A percentile compares a stretch with the other conserved stretches of the same genome.
Evolutionary conservation across 2,888 invertebrate species (phyloP).

Genomic region (Elysia crispata): DNA sequence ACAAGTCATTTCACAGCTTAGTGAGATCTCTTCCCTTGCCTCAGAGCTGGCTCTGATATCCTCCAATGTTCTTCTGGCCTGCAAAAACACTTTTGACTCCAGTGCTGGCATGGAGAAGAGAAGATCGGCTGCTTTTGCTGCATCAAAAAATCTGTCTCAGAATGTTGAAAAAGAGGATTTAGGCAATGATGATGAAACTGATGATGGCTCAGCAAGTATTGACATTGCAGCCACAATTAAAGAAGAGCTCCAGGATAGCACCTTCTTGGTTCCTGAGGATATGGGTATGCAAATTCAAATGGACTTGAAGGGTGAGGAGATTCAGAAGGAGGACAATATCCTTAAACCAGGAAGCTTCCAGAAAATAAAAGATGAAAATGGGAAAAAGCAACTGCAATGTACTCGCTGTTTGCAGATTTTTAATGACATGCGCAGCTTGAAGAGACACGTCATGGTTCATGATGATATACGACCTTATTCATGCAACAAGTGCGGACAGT

Average conservation of each 20-base stretch:
- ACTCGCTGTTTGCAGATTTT: slow-evolving; percentile 28
- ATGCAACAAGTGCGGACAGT: slow-evolving; percentile 35
- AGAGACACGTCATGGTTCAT: slow-evolving; percentile 44
- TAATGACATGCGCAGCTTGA: slow-evolving; percentile 41
- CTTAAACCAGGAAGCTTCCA: no score
- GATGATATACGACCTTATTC: slow-evolving; percentile 41
- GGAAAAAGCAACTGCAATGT: slow-evolving; percentile 34
- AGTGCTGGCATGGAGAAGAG: background rate
- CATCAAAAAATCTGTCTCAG: background rate
- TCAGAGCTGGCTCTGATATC: slow-evolving; percentile 40
- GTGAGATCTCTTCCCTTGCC: slow-evolving; percentile 34
- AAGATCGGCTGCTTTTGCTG: background rate
- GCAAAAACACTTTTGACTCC: slow-evolving; percentile 19
- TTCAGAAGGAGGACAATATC: slow-evolving; percentile 19
- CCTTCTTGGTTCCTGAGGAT: background rate
- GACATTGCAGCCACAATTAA: slow-evolving; percentile 18
- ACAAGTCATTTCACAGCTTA: slow-evolving; percentile 33
- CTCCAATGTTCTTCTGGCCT: slow-evolving; percentile 28
- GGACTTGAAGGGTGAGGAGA: slow-evolving; percentile 37
- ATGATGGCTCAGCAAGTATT: background rate
- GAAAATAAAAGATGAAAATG: background rate
- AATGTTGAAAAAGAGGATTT: no score
- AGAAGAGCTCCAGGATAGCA: slow-evolving; percentile 31
- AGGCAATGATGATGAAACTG: slow-evolving; percentile 14
- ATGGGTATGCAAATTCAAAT: slow-evolving; percentile 42